Percentiles rank a stretch among this genome's conserved stretches.
phyloP scores from a whole-genome alignment of 2,797 vertebrate species.

The Pristis pectinata region DNA sequence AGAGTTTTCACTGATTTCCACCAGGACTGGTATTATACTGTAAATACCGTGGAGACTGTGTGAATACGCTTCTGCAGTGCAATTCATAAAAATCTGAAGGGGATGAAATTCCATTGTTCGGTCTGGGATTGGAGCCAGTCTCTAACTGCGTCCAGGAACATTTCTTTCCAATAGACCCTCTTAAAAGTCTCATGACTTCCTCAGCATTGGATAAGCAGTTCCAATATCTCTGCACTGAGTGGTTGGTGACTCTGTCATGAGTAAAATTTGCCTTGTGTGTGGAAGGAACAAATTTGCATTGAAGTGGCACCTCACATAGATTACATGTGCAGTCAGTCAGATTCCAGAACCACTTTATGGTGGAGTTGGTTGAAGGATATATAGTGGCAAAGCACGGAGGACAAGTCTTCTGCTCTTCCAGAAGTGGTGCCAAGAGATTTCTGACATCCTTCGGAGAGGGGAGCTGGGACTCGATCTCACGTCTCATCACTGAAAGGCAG shows the following conservation, averaged over 20 bases:
- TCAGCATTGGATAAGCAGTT: background rate
- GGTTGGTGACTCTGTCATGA: background rate
- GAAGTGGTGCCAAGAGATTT: background rate
- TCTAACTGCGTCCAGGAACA: background rate
- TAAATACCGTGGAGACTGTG: background rate
- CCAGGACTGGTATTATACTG: background rate
- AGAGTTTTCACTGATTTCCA: background rate
- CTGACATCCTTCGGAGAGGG: background rate
- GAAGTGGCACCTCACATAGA: background rate
- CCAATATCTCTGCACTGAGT: background rate
- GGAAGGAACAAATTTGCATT: background rate
- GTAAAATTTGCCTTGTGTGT: background rate
- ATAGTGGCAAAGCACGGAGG: background rate
- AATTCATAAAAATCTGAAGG: background rate
- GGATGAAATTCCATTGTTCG: background rate
- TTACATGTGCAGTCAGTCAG: background rate
- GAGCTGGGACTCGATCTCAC: background rate
- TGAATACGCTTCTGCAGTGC: background rate
- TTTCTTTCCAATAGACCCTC: background rate
- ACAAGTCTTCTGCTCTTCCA: background rate
- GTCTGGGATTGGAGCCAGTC: background rate
- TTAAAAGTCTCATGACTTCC: background rate
- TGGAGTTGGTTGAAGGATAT: background rate
- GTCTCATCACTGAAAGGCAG: too few species aligned
- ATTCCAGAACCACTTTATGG: background rate